phyloP scores from a whole-genome alignment of 1,140 invertebrate species.

The Paracyclopina nana region DNA sequence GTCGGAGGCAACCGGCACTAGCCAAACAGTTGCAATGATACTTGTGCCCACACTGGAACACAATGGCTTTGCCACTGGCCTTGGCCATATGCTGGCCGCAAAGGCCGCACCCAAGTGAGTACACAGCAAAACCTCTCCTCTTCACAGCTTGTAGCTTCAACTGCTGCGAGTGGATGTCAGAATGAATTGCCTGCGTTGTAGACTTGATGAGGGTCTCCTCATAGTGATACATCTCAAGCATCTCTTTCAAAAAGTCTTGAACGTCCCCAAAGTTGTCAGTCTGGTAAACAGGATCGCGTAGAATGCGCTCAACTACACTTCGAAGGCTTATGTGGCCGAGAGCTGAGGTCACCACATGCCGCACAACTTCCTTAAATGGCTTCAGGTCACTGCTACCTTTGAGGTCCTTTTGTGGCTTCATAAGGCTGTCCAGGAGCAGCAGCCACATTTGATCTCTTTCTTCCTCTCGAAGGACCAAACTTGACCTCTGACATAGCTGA shows the following conservation, averaged over 20 bases:
- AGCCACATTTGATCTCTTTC: constrained; percentile 33
- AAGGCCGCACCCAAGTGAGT: constrained; percentile 18
- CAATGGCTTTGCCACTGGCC: background rate
- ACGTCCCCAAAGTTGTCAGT: constrained; percentile 34
- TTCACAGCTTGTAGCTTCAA: constrained; percentile 15
- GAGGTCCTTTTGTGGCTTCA: constrained; percentile 29
- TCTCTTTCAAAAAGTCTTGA: constrained; percentile 31
- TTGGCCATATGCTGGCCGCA: constrained; percentile 16
- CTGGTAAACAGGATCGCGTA: constrained; percentile 32
- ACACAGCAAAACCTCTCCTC: constrained; percentile 19
- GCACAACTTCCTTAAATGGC: constrained; percentile 28
- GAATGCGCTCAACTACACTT: constrained; percentile 32
- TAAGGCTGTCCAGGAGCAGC: constrained; percentile 31
- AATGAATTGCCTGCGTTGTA: constrained; percentile 21
- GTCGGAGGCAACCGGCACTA: background rate
- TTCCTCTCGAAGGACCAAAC: constrained; percentile 28
- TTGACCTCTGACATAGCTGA: constrained; percentile 32
- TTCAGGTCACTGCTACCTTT: constrained; percentile 23
- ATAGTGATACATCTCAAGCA: constrained; percentile 37
- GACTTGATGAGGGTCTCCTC: constrained; percentile 26
- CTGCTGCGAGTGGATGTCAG: constrained; percentile 22
- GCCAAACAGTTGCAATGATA: constrained; percentile 18
- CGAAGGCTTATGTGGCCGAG: constrained; percentile 35
- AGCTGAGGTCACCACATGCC: constrained; percentile 34
- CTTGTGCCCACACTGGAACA: constrained; percentile 17